Evolutionary conservation across 2,797 vertebrate genomes (phyloP).

Genomic region (Manis pentadactyla): DNA sequence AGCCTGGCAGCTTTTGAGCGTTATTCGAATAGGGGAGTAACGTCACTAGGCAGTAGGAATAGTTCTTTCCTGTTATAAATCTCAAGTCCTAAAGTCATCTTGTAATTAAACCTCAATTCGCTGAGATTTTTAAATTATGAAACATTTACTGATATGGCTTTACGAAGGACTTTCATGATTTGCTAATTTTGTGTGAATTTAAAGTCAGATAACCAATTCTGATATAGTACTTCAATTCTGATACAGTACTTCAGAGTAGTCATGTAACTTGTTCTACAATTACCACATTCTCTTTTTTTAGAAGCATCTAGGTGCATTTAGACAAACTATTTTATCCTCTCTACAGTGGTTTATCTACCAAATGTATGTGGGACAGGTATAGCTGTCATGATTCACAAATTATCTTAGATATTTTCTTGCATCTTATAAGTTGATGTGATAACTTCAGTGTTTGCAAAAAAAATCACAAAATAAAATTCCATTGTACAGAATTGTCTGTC

Average conservation of each 20-base stretch:
- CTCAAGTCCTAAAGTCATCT: conserved; percentile 36
- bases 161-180: conserved; percentile 4
- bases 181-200: conserved; percentile 60
- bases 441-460: not conserved
- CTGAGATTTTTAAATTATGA: conserved; percentile 28
- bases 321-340: not conserved
- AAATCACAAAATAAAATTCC: conserved; percentile 21
- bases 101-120: conserved; percentile 61
- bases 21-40: not conserved
- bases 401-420: not conserved
- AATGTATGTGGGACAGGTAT: not conserved
- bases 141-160: conserved; percentile 37
- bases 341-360: not conserved
- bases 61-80: conserved; percentile 15
- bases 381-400: not conserved
- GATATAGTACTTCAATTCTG: not conserved
- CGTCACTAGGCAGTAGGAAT: not conserved
- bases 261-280: conserved; percentile 20
- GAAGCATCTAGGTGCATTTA: not conserved
- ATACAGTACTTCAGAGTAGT: not conserved
- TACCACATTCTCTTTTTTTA: not conserved
- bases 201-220: not conserved
- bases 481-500: not conserved
- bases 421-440: not conserved
- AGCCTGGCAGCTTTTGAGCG: not conserved